Evolutionary conservation across 2,113 vertebrate species (phyloP).

Genomic region (Pterocles gutturalis): DNA sequence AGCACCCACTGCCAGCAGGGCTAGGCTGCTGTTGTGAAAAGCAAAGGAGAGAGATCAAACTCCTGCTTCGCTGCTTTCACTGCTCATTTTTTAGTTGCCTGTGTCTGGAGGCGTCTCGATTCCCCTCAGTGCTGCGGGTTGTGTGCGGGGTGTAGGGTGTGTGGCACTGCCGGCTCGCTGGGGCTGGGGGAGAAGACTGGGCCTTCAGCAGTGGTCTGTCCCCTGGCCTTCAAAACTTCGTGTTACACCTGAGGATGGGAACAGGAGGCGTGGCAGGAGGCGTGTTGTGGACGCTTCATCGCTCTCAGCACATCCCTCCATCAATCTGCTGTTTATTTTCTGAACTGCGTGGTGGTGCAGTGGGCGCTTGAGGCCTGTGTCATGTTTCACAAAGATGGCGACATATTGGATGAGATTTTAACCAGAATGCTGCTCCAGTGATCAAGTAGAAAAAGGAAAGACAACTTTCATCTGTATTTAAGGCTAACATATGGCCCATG

Average conservation of each 20-base stretch:
- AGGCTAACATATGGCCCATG: neutral
- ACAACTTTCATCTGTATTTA: constrained; percentile 30
- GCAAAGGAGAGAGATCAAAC: accelerated
- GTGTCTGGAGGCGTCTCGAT: neutral
- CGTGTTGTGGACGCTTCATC: neutral
- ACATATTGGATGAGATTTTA: neutral
- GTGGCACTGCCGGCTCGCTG: accelerated
- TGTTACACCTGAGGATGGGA: neutral
- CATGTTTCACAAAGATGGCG: neutral
- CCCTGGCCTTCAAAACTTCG: neutral
- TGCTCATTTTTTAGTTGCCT: accelerated
- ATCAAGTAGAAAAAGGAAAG: neutral
- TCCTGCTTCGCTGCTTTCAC: neutral
- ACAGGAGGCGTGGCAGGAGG: too few species aligned
- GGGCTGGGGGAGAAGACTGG: neutral
- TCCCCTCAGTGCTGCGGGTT: accelerated
- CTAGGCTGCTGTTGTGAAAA: accelerated
- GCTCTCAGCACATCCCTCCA: neutral
- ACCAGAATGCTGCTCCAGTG: neutral
- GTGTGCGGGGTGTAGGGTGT: accelerated
- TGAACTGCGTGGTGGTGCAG: neutral
- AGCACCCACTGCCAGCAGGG: too few species aligned
- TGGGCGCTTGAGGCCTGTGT: neutral
- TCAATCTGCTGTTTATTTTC: neutral
- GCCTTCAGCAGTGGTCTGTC: neutral